Conservation (phyloP, 2,888 invertebrate genomes). For the Girardia tigrina region DNA sequence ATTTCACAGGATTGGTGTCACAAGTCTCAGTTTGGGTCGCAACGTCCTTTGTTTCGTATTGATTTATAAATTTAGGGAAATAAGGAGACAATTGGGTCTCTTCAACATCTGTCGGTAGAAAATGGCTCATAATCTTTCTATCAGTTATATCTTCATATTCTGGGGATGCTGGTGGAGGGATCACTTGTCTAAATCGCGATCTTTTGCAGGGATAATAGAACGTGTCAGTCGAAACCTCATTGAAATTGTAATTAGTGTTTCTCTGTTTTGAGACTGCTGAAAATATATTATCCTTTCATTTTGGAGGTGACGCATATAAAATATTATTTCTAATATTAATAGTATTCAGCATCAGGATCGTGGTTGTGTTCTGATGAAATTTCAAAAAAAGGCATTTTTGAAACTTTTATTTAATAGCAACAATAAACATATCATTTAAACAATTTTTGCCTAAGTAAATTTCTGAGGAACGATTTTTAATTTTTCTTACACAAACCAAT, state of each 20-base stretch:
- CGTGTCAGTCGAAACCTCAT: neutral
- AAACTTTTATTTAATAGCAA: too few relatives aligned
- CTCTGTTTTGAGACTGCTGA: neutral
- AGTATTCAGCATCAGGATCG: too few relatives aligned
- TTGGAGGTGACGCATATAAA: too few relatives aligned
- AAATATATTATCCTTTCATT: too few relatives aligned
- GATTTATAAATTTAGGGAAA: slow-evolving; percentile 7
- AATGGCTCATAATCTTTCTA: neutral
- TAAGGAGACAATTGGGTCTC: neutral
- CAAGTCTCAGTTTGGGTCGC: neutral
- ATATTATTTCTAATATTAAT: too few relatives aligned
- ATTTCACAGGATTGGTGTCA: neutral
- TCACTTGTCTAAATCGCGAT: neutral
- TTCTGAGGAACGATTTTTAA: too few relatives aligned
- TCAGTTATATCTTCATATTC: slow-evolving; percentile 1
- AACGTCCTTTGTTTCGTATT: neutral
- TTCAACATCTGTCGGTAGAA: neutral
- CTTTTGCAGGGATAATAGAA: neutral
- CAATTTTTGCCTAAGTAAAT: too few relatives aligned
- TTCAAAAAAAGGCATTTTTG: too few relatives aligned
- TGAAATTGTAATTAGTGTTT: slow-evolving; percentile 1
- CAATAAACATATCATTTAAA: too few relatives aligned
- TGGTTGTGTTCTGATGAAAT: too few relatives aligned
- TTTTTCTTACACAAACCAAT: too few relatives aligned
- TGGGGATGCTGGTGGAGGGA: neutral